Evolutionary conservation across 2,797 vertebrate species (phyloP), one percentile per base, ranked within the genome.

Genomic region (Danio jaintianensis): DNA sequence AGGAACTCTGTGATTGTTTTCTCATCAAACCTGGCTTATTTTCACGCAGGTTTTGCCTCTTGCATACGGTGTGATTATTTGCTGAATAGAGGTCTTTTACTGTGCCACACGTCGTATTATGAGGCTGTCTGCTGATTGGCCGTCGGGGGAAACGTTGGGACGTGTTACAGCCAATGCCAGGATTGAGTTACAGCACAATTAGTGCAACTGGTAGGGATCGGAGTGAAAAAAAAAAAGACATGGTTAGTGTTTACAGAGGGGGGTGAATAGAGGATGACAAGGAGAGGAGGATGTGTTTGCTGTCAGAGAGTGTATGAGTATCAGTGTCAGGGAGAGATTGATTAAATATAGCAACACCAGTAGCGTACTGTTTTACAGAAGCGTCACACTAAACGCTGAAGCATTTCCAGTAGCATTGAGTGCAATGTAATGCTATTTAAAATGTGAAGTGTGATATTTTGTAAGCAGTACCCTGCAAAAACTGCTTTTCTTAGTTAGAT

Each of bases 1-100:
- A 91, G 90, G 91, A 93, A 90, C 90, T 84, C 86, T 80, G 84
- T 76, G 89, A 92, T 92, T 92, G 91, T 93, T 93, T 93, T 93
- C 89, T 91, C 90, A 90, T 91, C 77, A 90, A 91, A 89, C 88
- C 58, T 63, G 83, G 76, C 89, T 85, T 91, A 88, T 91, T 93
- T 92, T 90, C 45, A 50, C 89, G 88, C 79, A 80, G 88, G 83
- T 3, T 29, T 90, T 85, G 59, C 87, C 89, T 79, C 82, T 84
- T 36, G 62, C 82, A 73, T 40, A 73, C 86, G 70, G 50, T 16
- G 36, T 84, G 85, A 90, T 89, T 87, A 91, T 90, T 89, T 77
- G 85, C 88, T 93, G 91, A 92, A 93, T 91, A 88, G 88, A 82
- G 85, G 87, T 88, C 90, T 93, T 93, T 88, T 81, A 66, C 81